Percentiles rank a stretch among this genome's conserved stretches.
Conservation (phyloP, 2,113 vertebrate species). For the Corythaeola cristata region DNA sequence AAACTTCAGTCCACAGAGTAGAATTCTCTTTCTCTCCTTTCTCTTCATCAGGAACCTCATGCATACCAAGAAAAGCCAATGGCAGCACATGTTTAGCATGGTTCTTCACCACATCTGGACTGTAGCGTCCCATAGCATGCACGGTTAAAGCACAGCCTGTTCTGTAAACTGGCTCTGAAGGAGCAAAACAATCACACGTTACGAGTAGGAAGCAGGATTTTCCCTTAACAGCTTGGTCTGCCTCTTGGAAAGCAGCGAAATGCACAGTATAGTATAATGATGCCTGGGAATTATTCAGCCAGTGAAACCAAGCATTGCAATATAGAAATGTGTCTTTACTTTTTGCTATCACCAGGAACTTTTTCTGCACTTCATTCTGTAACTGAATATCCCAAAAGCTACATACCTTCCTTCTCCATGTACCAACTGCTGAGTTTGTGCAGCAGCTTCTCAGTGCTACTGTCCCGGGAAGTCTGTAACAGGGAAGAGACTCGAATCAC, state of each 20-base stretch:
- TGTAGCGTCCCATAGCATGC: conserved; percentile 94
- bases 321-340: neutral
- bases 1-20: conserved; percentile 90
- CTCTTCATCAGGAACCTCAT: conserved; percentile 90
- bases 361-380: neutral
- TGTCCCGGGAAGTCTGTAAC: conserved; percentile 89
- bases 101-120: conserved; percentile 92
- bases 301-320: neutral
- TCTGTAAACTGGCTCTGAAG: conserved; percentile 87
- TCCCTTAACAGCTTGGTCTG: neutral
- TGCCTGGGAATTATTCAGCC: neutral
- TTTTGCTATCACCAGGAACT: neutral
- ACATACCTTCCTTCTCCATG: conserved; percentile 94
- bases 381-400: neutral
- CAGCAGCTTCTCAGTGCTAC: conserved; percentile 92
- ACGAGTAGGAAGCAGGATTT: neutral
- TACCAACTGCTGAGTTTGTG: conserved; percentile 94
- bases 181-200: neutral
- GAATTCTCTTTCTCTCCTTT: conserved; percentile 87
- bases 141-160: conserved; percentile 86
- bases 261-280: neutral
- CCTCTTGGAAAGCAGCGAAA: neutral
- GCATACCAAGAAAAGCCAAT: conserved; percentile 96
- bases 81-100: conserved; percentile 90
- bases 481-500: conserved; percentile 6